phyloP scores from a whole-genome alignment of 2,113 vertebrate species.

The Nycticorax nycticorax region DNA sequence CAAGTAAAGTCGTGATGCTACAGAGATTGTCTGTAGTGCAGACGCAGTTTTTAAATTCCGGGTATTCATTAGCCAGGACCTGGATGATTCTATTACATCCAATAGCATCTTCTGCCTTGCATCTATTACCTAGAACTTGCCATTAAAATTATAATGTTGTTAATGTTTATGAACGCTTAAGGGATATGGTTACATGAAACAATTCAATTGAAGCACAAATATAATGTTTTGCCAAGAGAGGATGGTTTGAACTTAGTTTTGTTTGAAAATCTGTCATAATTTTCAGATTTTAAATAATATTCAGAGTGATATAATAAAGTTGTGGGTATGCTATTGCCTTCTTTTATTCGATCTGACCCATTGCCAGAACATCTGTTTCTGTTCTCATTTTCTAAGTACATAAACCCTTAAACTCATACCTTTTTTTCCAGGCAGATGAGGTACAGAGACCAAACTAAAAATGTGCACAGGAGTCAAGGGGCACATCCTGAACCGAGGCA shows the following conservation, averaged over 20 bases:
- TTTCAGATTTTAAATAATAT: neutral
- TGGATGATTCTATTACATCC: constrained; percentile 80
- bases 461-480: neutral
- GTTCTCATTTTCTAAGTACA: neutral
- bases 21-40: constrained; percentile 77
- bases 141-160: constrained; percentile 28
- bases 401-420: neutral
- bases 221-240: neutral
- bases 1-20: constrained; percentile 68
- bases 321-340: neutral
- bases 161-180: constrained; percentile 6
- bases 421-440: neutral
- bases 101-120: constrained; percentile 74
- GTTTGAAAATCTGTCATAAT: neutral
- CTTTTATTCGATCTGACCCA: neutral
- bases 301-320: neutral
- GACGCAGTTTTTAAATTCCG: constrained; percentile 77
- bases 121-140: constrained; percentile 77
- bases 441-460: neutral
- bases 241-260: neutral
- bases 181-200: neutral
- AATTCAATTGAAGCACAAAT: constrained; percentile 11
- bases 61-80: constrained; percentile 68
- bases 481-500: neutral
- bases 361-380: neutral